These are phyloP conservation scores for Podarcis muralis DNA, from an alignment of 2,113 vertebrate genomes.

Conservation along the genomic window DNA sequence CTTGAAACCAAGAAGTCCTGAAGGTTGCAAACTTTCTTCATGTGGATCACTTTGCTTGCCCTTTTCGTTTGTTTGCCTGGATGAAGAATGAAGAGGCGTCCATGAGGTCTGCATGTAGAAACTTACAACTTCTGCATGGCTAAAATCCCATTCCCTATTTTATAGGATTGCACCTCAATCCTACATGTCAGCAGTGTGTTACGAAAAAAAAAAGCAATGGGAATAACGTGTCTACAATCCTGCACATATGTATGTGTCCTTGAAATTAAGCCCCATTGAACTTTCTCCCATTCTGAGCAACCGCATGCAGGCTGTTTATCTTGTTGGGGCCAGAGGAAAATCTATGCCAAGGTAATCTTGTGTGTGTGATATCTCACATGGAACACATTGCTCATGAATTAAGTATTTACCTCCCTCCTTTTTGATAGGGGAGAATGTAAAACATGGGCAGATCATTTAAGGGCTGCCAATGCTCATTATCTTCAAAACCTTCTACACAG, in stretches of 20 bases:
- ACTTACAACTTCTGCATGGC: too few species aligned
- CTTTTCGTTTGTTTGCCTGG: too few species aligned
- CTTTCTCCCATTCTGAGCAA: neutral
- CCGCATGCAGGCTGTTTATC: neutral
- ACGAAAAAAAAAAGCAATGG: too few species aligned
- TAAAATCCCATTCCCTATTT: too few species aligned
- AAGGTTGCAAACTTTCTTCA: too few species aligned
- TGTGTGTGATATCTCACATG: conserved; percentile 2
- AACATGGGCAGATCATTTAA: conserved; percentile 45
- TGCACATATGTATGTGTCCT: neutral
- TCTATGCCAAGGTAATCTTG: neutral
- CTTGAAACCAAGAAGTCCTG: too few species aligned
- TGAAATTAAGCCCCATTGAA: neutral
- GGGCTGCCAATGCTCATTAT: conserved; percentile 25
- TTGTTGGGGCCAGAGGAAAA: too few species aligned
- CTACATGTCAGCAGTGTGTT: too few species aligned
- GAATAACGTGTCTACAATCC: neutral
- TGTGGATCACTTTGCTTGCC: too few species aligned
- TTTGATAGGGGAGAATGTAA: conserved; percentile 23
- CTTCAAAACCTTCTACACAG: conserved; percentile 28
- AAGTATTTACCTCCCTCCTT: conserved; percentile 22
- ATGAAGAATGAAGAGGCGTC: too few species aligned
- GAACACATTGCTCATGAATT: conserved; percentile 43
- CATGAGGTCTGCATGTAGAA: too few species aligned
- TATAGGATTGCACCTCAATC: too few species aligned